Evolutionary conservation across 2,113 vertebrate species (phyloP).

Genomic region (Porphyrio hochstetteri): DNA sequence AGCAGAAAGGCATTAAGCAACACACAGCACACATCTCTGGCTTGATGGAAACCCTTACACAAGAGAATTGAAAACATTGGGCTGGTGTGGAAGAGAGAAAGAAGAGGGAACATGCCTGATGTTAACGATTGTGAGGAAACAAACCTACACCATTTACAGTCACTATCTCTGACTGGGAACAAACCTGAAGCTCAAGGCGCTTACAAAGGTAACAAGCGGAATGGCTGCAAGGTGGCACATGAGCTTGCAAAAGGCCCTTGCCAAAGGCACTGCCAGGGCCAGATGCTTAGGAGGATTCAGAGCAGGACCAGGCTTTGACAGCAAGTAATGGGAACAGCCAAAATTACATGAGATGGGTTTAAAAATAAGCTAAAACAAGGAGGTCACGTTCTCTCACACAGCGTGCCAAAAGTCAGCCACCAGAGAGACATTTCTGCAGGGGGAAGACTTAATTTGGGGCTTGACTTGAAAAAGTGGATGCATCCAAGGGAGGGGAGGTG

Average conservation of each 20-base stretch:
- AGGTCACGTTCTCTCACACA: neutral
- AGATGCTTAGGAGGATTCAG: neutral
- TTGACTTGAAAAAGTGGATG: neutral
- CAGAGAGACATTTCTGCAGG: neutral
- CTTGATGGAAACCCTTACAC: neutral
- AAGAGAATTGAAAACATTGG: neutral
- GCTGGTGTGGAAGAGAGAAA: neutral
- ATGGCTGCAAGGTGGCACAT: neutral
- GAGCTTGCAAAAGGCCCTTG: neutral
- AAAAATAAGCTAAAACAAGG: conserved; percentile 43
- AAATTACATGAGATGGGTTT: neutral
- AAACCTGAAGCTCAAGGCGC: neutral
- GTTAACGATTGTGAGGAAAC: neutral
- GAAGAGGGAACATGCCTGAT: neutral
- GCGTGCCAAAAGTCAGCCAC: rapidly evolving
- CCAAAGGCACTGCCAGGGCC: neutral
- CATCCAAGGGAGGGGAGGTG: neutral
- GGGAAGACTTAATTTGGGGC: neutral
- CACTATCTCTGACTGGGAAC: neutral
- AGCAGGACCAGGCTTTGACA: neutral
- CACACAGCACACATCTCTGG: neutral
- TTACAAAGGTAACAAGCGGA: neutral
- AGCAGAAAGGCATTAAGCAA: neutral
- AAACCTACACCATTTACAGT: neutral
- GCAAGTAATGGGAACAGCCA: neutral